Evolutionary conservation across 2,888 invertebrate species (phyloP), one percentile per base, ranked within the genome.

Genomic region (Himalopsyche tibetana): DNA sequence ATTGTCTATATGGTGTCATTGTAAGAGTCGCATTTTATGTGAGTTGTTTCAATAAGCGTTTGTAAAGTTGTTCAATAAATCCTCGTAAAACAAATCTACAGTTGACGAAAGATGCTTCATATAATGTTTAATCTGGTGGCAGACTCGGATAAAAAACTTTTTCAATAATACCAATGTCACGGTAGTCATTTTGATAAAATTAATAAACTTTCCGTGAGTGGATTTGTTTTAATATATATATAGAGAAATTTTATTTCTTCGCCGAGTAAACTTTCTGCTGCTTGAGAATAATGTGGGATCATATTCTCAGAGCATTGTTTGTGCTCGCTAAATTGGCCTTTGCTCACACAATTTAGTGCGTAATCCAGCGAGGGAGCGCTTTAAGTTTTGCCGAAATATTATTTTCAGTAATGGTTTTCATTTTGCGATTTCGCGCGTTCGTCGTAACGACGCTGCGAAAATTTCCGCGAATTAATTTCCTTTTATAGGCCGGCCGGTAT

Each of bases 401-500:
- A 36, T 74, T 74, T 74, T 36, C 74, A 12, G 74, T 74, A 74
- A 74, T 74, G 74, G 74, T 74, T 36, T 74, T 74, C 12, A 74
- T 74, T 74, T 74, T 36, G 74, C 74, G 74, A 74, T 74, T 74
- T 74, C 28, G 74, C 74, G 36, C 74, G 74, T 15, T 36, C 74
- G 38, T 5, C 74, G 74, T 74, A 74, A 74, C 74, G 74, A 74
- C 74, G 11, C 74, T 36, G 74, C 74, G 15, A 15, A 74, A 74
- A 74, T 74, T 74, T 74, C 36, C 74, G 36, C 36, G 74, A 74
- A 74, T 74, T 74, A 74, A 74, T 74, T 74, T 74, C 74, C 36
- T 74, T 74, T 74, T 15, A 74, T 74, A 74, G 12, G 5, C 74
- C 4, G 15, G 1, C 36, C 15, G 15, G 19, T 12, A 74, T 38